These are phyloP conservation scores for Reinhardtius hippoglossoides DNA, from an alignment of 2,113 vertebrate species.

Conservation along the genomic window DNA sequence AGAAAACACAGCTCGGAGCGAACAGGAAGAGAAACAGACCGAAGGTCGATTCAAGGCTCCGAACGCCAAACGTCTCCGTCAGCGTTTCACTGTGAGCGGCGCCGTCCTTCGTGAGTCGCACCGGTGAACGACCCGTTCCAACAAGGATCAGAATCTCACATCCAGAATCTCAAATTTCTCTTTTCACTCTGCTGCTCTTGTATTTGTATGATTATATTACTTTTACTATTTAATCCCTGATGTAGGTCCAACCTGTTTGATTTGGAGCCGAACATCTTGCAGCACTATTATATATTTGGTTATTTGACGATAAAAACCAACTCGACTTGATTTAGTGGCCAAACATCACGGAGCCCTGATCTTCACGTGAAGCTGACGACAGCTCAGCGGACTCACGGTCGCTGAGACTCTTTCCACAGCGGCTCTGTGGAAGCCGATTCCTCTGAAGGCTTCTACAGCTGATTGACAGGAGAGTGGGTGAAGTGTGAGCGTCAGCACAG, in stretches of 20 bases:
- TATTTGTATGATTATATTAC: too few species aligned
- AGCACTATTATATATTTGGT: background rate
- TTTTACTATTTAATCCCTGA: background rate
- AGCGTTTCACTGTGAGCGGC: background rate
- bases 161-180: too few species aligned
- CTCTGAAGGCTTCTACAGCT: background rate
- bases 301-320: background rate
- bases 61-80: background rate
- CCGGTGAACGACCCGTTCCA: background rate
- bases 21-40: background rate
- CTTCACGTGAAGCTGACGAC: background rate
- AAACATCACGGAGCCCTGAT: too few species aligned
- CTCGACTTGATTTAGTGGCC: background rate
- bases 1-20: background rate
- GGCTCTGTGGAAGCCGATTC: background rate
- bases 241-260: too few species aligned
- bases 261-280: background rate
- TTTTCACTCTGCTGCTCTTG: too few species aligned
- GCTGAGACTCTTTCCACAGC: too few species aligned
- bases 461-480: conserved; percentile 56
- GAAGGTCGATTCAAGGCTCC: background rate
- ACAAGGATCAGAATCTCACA: background rate
- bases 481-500: background rate
- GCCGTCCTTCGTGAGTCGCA: background rate
- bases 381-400: background rate